Conservation (phyloP, 2,113 vertebrate genomes). For the Uropsilus gracilis region DNA sequence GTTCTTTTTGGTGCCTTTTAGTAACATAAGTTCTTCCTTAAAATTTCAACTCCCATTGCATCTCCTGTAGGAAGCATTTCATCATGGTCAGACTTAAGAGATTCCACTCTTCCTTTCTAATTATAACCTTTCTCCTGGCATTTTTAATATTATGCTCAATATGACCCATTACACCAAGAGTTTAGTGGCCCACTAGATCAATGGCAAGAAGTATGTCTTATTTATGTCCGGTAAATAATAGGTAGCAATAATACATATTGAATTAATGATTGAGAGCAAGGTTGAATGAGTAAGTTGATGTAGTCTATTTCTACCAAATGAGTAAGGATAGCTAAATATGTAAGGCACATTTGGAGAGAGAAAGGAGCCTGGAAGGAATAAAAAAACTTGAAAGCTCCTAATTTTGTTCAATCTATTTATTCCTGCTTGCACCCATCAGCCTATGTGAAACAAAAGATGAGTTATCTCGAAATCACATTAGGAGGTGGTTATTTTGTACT, state of each 20-base stretch:
- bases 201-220: not conserved
- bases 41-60: not conserved
- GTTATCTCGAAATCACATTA: not conserved
- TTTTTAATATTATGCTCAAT: not conserved
- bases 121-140: not conserved
- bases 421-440: not conserved
- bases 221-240: not conserved
- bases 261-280: not conserved
- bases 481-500: not conserved
- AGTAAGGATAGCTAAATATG: not conserved
- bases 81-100: not conserved
- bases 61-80: not conserved
- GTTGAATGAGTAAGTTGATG: slow-evolving; percentile 1
- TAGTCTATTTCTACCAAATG: not conserved
- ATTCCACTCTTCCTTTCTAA: not conserved
- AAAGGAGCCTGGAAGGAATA: not conserved
- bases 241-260: not conserved
- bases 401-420: not conserved
- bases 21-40: not conserved
- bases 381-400: not conserved
- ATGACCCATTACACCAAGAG: not conserved
- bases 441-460: not conserved
- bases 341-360: not conserved
- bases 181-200: not conserved
- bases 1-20: not conserved